These are phyloP conservation scores for Eurytoma adleriae DNA, from an alignment of 2,888 invertebrate genomes.

Conservation along the genomic window DNA sequence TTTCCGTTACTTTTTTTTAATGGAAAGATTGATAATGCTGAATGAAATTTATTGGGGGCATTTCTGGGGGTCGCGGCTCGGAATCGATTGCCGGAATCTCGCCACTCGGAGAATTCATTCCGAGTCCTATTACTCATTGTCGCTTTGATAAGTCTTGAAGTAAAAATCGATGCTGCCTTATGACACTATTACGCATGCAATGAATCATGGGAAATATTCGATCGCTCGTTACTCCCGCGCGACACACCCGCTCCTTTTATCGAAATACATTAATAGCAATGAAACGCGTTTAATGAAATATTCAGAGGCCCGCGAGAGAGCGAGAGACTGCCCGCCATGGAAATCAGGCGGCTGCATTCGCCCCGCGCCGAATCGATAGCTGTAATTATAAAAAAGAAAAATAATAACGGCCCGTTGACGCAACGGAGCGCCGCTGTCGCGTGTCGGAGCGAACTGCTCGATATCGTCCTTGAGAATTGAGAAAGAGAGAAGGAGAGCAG, in stretches of 20 bases:
- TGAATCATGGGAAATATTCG: conserved; percentile 27
- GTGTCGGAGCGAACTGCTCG: conserved; percentile 22
- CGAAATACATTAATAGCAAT: no score
- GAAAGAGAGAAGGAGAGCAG: conserved; percentile 38
- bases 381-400: conserved; percentile 39
- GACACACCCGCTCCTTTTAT: no score
- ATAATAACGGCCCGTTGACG: conserved; percentile 34
- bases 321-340: background rate
- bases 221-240: conserved; percentile 1
- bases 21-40: conserved; percentile 43
- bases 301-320: no score
- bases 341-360: background rate
- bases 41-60: conserved; percentile 39
- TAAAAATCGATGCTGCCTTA: conserved; percentile 36
- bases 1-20: conserved; percentile 22
- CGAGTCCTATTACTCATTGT: conserved; percentile 46
- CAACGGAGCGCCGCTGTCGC: conserved; percentile 35
- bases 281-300: background rate
- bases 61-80: conserved; percentile 12
- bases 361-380: conserved; percentile 37
- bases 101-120: conserved; percentile 35
- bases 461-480: conserved; percentile 22
- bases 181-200: conserved; percentile 18
- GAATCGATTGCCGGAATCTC: conserved; percentile 40
- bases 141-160: conserved; percentile 38